These are phyloP conservation scores for Beris chalybata DNA, from an alignment of 2,888 invertebrate species.

Conservation along the genomic window DNA sequence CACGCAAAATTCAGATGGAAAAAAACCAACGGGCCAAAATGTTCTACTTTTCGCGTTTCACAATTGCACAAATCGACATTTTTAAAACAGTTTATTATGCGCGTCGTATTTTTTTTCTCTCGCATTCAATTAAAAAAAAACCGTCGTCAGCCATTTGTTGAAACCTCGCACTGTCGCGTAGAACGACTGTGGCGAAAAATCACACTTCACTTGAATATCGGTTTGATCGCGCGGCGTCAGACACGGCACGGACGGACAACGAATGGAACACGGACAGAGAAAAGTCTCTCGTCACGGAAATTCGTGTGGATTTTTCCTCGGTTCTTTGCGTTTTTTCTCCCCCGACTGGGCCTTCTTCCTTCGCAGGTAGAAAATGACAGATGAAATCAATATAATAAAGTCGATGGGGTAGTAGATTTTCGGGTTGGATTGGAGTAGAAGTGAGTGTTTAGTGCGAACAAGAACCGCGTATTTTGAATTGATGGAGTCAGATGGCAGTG, in stretches of 20 bases:
- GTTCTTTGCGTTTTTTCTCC: too few relatives aligned
- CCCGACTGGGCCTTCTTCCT: not conserved
- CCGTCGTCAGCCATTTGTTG: slow-evolving; percentile 21
- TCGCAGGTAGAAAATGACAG: slow-evolving; percentile 16
- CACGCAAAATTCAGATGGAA: not conserved
- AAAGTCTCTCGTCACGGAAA: slow-evolving; percentile 11
- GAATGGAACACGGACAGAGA: slow-evolving; percentile 18
- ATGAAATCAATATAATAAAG: slow-evolving; percentile 13
- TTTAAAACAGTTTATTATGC: slow-evolving; percentile 13
- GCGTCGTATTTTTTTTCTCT: slow-evolving; percentile 15
- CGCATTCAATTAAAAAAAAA: slow-evolving; percentile 6
- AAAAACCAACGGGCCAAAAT: slow-evolving; percentile 19
- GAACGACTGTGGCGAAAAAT: slow-evolving; percentile 8
- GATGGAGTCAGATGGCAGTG: too few relatives aligned
- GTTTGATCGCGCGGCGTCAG: too few relatives aligned
- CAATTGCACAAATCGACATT: slow-evolving; percentile 19
- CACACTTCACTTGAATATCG: slow-evolving; percentile 2
- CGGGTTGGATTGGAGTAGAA: too few relatives aligned
- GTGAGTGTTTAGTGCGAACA: too few relatives aligned
- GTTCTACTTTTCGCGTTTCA: slow-evolving; percentile 14
- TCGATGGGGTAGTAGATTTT: not conserved
- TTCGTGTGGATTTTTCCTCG: too few relatives aligned
- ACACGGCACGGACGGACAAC: not conserved
- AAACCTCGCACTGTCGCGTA: slow-evolving; percentile 18
- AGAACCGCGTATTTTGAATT: too few relatives aligned